phyloP scores from a whole-genome alignment of 2,797 vertebrate species.

The Megaceryle alcyon region DNA sequence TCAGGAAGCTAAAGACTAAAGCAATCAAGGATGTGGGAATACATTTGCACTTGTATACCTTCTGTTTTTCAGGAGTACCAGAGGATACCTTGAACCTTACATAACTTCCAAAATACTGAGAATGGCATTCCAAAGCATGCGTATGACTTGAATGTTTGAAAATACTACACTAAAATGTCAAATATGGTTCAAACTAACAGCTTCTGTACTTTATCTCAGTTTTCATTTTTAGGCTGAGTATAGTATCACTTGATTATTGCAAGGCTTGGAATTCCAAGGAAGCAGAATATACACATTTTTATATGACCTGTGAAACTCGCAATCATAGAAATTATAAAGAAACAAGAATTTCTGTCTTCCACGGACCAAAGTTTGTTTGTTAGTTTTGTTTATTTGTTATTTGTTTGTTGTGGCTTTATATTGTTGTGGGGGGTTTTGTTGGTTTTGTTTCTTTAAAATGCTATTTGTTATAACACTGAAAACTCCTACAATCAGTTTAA shows the following conservation, averaged over 20 bases:
- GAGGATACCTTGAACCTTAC: background rate
- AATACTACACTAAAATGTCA: background rate
- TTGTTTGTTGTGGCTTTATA: no score
- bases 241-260: background rate
- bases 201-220: background rate
- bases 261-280: background rate
- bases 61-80: background rate
- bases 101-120: background rate
- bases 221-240: background rate
- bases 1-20: background rate
- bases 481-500: background rate
- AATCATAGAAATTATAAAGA: background rate
- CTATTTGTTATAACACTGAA: background rate
- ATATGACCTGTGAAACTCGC: background rate
- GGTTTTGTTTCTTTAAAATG: background rate
- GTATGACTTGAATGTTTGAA: background rate
- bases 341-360: background rate
- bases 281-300: background rate
- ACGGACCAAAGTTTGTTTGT: no score
- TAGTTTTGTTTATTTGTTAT: no score
- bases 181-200: background rate
- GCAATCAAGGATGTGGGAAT: background rate
- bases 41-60: background rate
- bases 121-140: background rate
- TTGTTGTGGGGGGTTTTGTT: background rate